Conservation (phyloP, 2,113 vertebrate genomes). For the Seriola quinqueradiata region DNA sequence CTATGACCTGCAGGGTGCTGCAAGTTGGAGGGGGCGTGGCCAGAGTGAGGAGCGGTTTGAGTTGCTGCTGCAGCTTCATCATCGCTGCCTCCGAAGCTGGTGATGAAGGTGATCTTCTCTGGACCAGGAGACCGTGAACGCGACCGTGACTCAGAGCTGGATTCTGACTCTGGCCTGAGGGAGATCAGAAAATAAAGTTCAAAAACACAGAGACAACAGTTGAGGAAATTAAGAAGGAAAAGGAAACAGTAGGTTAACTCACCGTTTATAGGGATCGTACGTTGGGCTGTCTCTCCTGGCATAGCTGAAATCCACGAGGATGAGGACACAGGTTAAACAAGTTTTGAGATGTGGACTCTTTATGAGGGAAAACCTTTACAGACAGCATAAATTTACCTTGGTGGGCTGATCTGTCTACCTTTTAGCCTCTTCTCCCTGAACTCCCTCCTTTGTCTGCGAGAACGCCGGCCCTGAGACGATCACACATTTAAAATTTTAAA, state of each 20-base stretch:
- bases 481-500: neutral
- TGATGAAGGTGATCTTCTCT: conserved; percentile 97
- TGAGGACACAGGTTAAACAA: neutral
- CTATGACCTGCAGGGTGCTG: conserved; percentile 92
- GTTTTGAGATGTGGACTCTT: neutral
- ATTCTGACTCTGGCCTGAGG: conserved; percentile 88
- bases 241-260: conserved; percentile 28
- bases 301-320: conserved; percentile 83
- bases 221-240: neutral
- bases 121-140: conserved; percentile 89
- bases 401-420: conserved; percentile 96
- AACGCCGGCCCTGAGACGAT: conserved; percentile 90
- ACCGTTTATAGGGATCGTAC: conserved; percentile 97
- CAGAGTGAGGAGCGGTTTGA: conserved; percentile 74
- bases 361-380: neutral
- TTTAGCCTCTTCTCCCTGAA: conserved; percentile 96
- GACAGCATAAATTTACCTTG: conserved; percentile 85
- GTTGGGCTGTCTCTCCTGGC: conserved; percentile 96
- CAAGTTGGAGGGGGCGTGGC: conserved; percentile 83
- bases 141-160: conserved; percentile 90
- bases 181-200: neutral
- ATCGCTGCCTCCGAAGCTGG: conserved; percentile 95
- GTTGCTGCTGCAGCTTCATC: conserved; percentile 86
- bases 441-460: conserved; percentile 93
- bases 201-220: neutral